Conservation (phyloP, 2,113 vertebrate genomes). For the Cygnus buccinator region DNA sequence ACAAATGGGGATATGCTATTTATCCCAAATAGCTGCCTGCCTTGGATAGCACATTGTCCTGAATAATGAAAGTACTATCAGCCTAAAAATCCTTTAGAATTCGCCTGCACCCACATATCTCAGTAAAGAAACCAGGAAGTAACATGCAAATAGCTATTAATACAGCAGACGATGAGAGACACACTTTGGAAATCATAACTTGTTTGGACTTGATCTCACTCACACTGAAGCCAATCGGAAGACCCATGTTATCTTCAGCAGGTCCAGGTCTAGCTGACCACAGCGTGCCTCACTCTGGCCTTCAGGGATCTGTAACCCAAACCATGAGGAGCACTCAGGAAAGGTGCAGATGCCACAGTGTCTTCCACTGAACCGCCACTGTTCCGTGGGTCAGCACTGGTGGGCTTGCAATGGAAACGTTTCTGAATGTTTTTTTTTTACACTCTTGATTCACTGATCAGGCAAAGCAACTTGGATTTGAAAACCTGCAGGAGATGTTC, state of each 20-base stretch:
- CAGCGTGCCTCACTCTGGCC: neutral
- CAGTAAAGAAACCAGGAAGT: constrained; percentile 35
- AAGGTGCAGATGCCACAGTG: neutral
- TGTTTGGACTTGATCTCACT: neutral
- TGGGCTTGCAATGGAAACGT: neutral
- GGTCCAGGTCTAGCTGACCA: neutral
- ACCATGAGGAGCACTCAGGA: neutral
- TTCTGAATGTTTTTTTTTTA: neutral
- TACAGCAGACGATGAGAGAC: neutral
- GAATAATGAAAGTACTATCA: constrained; percentile 45
- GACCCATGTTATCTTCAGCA: neutral
- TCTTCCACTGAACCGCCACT: accelerated
- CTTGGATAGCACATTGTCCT: constrained; percentile 41
- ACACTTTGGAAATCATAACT: neutral
- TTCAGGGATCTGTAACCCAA: neutral
- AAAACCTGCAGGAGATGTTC: neutral
- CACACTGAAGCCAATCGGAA: neutral
- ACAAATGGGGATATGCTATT: constrained; percentile 53
- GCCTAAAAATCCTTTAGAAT: constrained; percentile 62
- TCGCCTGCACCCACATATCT: constrained; percentile 22
- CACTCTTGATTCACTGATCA: neutral
- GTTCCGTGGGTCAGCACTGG: accelerated
- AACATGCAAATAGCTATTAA: constrained; percentile 24
- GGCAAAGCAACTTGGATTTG: neutral
- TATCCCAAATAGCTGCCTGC: constrained; percentile 58